phyloP scores from a whole-genome alignment of 2,113 vertebrate species.

The Lepisosteus oculatus region DNA sequence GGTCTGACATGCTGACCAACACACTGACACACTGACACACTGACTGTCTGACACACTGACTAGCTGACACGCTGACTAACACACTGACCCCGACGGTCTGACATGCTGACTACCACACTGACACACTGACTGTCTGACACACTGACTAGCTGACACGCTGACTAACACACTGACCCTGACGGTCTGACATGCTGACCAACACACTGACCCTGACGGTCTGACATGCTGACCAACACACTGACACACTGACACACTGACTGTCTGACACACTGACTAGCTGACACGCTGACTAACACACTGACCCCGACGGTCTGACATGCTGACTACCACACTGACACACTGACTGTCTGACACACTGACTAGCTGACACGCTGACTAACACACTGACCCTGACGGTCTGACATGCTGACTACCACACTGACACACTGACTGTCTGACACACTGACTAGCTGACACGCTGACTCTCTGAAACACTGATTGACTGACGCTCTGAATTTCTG shows the following conservation, averaged over 20 bases:
- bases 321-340: conserved; percentile 5
- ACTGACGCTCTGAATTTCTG: background rate
- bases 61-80: too few species aligned
- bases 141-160: conserved; percentile 13
- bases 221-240: too few species aligned
- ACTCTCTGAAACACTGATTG: background rate
- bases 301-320: background rate
- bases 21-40: background rate
- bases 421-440: background rate
- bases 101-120: conserved; percentile 3
- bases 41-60: conserved; percentile 16
- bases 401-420: conserved; percentile 14
- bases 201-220: too few species aligned
- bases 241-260: conserved; percentile 6
- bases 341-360: conserved; percentile 9
- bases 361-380: background rate
- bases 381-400: background rate
- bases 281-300: too few species aligned
- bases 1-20: too few species aligned
- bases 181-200: too few species aligned
- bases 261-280: too few species aligned
- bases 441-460: background rate
- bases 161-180: conserved; percentile 21
- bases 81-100: too few species aligned
- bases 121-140: conserved; percentile 26